Base-by-base conservation (phyloP, 2,888 invertebrate genomes). In the Drosophila niveifrons region DNA sequence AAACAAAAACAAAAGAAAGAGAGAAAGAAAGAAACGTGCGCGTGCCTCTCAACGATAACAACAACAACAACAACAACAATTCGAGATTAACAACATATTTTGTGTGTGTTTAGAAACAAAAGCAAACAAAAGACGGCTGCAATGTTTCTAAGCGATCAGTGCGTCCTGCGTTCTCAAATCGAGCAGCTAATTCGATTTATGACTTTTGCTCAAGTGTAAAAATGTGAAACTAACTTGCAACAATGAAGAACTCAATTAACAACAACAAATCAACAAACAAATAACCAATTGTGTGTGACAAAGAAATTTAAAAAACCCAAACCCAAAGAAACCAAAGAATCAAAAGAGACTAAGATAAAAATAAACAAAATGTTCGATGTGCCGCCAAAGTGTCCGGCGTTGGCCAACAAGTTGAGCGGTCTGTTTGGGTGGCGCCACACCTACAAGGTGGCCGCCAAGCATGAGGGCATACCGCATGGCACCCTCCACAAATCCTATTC, bases 351-450 rank as follows among this genome's bases (percentile, higher is more conserved):
- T 4, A 34, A n/a, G n/a, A n/a, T n/a, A n/a, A n/a, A n/a, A 23
- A 66, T 3, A 8, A 23, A 48, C 11, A 52, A 64, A 50, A 94
- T 95, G 95, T 94, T 94, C 90, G 94, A 94, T 79, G 93, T 94
- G 52, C 93, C 94, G 80, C 95, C 95, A 70, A 94, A 95, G 78
- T 96, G 96, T 92, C 95, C 95, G 84, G 96, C 96, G 89, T 94
- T 96, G 85, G 95, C 96, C 7, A 96, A 96, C 90, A 96, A 96
- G 93, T 91, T 96, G 75, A 95, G 95, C 82, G 94, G 96, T 74
- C 93, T 96, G 73, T 96, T 96, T 90, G 96, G 96, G 62, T 96
- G 96, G 96, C 93, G 96, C 79, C 96, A 96, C 91, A 96, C 96
- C 8, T 96, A 96, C 90, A 95, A 96, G 71, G 96, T 96, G 75